Evolutionary conservation across 1,140 invertebrate genomes (phyloP).

Genomic region (Drosophila setifemur): DNA sequence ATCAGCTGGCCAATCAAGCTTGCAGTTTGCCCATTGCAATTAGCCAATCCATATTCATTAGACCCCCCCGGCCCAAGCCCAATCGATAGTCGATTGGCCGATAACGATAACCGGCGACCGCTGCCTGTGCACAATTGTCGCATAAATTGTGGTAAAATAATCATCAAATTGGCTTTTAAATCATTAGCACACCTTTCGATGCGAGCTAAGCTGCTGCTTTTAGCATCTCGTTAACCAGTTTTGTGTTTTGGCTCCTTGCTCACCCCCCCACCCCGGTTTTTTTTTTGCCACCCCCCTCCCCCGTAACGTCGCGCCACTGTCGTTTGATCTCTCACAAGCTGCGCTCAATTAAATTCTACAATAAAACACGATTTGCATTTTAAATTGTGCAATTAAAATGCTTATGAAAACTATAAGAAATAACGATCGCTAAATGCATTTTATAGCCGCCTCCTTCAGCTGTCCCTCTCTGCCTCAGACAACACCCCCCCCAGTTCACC

Average conservation of each 20-base stretch:
- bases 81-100: not conserved
- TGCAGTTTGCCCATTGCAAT: conserved; percentile 50
- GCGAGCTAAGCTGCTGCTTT: conserved; percentile 24
- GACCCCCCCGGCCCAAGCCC: not conserved
- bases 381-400: conserved; percentile 81
- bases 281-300: not conserved
- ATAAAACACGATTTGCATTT: conserved; percentile 80
- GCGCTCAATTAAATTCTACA: conserved; percentile 76
- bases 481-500: not conserved
- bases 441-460: conserved; percentile 47
- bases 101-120: conserved; percentile 7
- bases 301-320: too few relatives aligned
- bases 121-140: conserved; percentile 20
- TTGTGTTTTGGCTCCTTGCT: conserved; percentile 10
- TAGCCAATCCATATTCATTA: conserved; percentile 65
- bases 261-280: not conserved
- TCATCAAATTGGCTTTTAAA: conserved; percentile 75
- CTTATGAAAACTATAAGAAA: conserved; percentile 79
- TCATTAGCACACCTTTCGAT: conserved; percentile 68
- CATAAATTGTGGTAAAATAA: conserved; percentile 59
- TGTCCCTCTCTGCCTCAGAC: not conserved
- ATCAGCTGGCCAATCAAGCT: conserved; percentile 34
- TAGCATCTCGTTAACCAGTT: conserved; percentile 53
- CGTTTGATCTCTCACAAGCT: conserved; percentile 56
- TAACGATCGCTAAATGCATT: conserved; percentile 77